phyloP scores from a whole-genome alignment of 1,140 invertebrate genomes.

The Drosophila dunni region DNA sequence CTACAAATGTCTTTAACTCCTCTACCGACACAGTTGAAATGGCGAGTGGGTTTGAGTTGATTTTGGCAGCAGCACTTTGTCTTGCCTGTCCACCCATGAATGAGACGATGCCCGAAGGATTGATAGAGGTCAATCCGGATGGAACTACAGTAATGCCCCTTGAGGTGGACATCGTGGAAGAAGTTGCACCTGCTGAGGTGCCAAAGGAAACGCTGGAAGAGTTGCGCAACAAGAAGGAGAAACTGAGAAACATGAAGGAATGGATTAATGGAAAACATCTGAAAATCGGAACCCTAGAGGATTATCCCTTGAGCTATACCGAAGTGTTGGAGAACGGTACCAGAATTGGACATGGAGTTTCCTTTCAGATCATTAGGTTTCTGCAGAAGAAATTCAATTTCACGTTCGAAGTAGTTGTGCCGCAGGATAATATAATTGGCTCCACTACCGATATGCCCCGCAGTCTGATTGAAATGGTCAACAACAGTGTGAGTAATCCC shows the following conservation, averaged over 20 bases:
- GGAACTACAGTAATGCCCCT: conserved; percentile 42
- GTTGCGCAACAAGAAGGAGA: conserved; percentile 54
- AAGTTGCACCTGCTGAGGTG: conserved; percentile 40
- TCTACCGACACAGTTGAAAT: conserved; percentile 24
- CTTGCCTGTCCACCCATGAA: conserved; percentile 58
- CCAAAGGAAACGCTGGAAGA: conserved; percentile 60
- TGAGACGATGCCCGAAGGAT: conserved; percentile 45
- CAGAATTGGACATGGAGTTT: conserved; percentile 87
- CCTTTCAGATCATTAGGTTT: conserved; percentile 90
- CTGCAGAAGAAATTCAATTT: conserved; percentile 89
- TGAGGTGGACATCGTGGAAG: conserved; percentile 19
- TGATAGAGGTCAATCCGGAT: conserved; percentile 46
- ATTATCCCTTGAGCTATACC: conserved; percentile 87
- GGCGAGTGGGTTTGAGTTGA: conserved; percentile 73
- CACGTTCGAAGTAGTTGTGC: conserved; percentile 88
- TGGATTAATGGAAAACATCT: conserved; percentile 79
- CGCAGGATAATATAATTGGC: conserved; percentile 86
- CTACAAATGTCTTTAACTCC: background rate
- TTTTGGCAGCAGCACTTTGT: conserved; percentile 71
- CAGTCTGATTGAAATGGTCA: conserved; percentile 86
- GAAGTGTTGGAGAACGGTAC: conserved; percentile 86
- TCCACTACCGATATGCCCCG: conserved; percentile 85
- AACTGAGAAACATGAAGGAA: conserved; percentile 53
- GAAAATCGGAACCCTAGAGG: conserved; percentile 85
- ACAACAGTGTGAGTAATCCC: conserved; percentile 63